Conservation (phyloP, 2,113 vertebrate genomes). For the Hystrix cristata region DNA sequence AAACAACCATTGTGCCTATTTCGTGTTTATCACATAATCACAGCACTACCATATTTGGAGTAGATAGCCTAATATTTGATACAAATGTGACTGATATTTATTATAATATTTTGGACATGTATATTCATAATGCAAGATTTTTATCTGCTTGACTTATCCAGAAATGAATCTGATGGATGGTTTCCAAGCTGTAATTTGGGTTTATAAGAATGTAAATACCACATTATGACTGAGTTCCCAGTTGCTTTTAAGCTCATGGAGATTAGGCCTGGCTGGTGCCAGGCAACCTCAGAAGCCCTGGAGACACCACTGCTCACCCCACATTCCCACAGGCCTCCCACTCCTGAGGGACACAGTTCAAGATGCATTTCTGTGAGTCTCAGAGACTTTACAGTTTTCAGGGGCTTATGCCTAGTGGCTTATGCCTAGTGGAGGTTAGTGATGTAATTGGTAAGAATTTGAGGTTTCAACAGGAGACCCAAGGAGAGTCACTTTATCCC, state of each 20-base stretch:
- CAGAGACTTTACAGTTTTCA: neutral
- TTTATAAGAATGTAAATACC: constrained; percentile 69
- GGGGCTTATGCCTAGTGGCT: neutral
- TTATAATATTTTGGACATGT: constrained; percentile 85
- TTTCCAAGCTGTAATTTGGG: constrained; percentile 42
- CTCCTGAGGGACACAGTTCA: neutral
- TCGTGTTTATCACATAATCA: constrained; percentile 87
- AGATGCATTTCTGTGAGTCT: neutral
- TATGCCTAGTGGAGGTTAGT: neutral
- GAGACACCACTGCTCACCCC: neutral
- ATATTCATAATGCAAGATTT: constrained; percentile 66
- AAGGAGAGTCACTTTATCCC: neutral
- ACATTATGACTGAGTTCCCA: constrained; percentile 63
- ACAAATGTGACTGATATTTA: constrained; percentile 85
- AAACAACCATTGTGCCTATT: constrained; percentile 82
- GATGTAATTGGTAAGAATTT: neutral
- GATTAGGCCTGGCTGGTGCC: neutral
- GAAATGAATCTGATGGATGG: constrained; percentile 73
- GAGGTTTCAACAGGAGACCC: neutral
- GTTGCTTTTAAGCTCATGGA: constrained; percentile 51
- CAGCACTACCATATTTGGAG: constrained; percentile 87
- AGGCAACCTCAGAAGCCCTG: constrained; percentile 47
- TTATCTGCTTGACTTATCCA: constrained; percentile 80
- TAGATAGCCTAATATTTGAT: constrained; percentile 86
- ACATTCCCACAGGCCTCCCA: constrained; percentile 4